Percentiles rank a stretch among this genome's conserved stretches.
phyloP scores from a whole-genome alignment of 2,113 vertebrate genomes.

The Oryzias curvinotus region DNA sequence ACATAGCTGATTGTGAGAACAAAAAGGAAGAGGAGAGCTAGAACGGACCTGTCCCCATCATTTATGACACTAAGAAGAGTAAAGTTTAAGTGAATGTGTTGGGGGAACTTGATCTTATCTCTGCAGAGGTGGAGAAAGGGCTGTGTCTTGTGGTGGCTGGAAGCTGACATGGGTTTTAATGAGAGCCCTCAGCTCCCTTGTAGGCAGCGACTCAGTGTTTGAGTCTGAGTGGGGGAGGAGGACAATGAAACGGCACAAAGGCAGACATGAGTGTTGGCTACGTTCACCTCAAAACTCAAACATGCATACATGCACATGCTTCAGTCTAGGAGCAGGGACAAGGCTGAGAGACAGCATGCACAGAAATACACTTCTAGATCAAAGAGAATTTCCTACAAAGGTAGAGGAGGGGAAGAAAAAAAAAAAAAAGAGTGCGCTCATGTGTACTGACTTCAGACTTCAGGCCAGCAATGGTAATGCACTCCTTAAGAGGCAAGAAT shows the following conservation, averaged over 20 bases:
- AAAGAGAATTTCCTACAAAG: conserved; percentile 25
- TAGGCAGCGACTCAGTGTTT: conserved; percentile 15
- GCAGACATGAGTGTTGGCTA: conserved; percentile 30
- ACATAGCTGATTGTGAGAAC: conserved; percentile 12
- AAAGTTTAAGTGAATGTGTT: conserved; percentile 28
- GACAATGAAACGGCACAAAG: conserved; percentile 31
- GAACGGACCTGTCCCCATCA: conserved; percentile 4
- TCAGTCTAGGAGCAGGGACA: not conserved
- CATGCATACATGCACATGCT: not conserved
- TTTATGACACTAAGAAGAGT: conserved; percentile 6
- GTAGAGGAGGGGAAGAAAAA: conserved; percentile 14
- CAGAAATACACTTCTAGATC: conserved; percentile 26
- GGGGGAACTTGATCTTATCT: conserved; percentile 15
- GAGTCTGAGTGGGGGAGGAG: conserved; percentile 24
- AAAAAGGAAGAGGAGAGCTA: not conserved
- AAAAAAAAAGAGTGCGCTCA: conserved; percentile 26
- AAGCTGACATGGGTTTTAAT: conserved; percentile 48
- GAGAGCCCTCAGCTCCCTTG: conserved; percentile 31
- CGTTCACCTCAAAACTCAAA: conserved; percentile 26
- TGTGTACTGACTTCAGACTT: conserved; percentile 34
- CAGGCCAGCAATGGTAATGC: conserved; percentile 31
- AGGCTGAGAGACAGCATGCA: not conserved
- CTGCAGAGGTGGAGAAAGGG: conserved; percentile 25
- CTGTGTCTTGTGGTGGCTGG: conserved; percentile 19
- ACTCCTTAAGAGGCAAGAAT: conserved; percentile 34